These are phyloP conservation scores for Xiphias gladius DNA, from an alignment of 2,113 vertebrate species.

Conservation along the genomic window DNA sequence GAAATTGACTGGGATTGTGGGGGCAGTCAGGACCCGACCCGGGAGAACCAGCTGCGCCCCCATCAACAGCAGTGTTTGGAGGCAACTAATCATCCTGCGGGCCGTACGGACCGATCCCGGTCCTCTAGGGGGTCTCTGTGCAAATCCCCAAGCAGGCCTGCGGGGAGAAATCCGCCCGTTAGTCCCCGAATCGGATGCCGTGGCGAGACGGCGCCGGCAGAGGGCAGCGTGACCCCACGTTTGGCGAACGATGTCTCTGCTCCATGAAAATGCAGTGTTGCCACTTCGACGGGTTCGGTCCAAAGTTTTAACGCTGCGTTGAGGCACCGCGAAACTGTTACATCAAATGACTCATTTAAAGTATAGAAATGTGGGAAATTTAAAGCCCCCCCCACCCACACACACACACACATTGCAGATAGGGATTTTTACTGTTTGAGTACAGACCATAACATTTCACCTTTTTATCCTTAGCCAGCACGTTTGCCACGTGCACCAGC, in stretches of 20 bases:
- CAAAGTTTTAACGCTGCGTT: background rate
- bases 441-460: background rate
- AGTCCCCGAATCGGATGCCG: background rate
- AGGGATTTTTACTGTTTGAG: background rate
- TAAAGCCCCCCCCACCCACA: no score
- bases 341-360: background rate
- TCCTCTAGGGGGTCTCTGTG: background rate
- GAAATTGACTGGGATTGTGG: slow-evolving; percentile 85
- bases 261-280: background rate
- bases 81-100: slow-evolving; percentile 43
- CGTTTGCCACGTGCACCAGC: background rate
- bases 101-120: background rate
- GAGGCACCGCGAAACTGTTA: background rate
- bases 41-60: slow-evolving; percentile 59
- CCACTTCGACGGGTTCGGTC: background rate
- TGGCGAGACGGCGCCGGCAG: slow-evolving; percentile 10
- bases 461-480: background rate
- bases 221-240: slow-evolving; percentile 5
- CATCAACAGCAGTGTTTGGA: slow-evolving; percentile 62
- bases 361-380: background rate
- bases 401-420: background rate
- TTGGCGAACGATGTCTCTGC: fast-evolving
- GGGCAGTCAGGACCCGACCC: slow-evolving; percentile 43
- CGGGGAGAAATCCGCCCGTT: background rate
- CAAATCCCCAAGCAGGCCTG: slow-evolving; percentile 16